These are phyloP conservation scores for Anomalospiza imberbis DNA, from an alignment of 2,797 vertebrate species.

Conservation along the genomic window DNA sequence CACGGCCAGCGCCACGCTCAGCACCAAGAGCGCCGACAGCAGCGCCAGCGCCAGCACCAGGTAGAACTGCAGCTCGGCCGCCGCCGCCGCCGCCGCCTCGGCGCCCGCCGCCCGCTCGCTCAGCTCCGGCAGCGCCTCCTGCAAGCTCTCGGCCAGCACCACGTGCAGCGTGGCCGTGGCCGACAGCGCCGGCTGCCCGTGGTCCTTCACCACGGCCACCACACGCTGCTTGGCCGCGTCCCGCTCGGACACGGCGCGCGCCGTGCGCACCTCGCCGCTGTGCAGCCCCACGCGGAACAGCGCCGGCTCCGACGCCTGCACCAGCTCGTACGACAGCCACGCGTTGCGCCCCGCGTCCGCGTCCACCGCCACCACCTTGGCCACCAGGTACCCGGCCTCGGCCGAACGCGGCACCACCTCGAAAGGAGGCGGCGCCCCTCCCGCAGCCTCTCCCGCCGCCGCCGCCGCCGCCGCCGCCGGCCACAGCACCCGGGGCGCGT, in stretches of 20 bases:
- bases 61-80: no score
- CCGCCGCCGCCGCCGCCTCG: no score
- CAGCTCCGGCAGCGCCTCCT: conserved; percentile 58
- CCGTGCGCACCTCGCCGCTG: conserved; percentile 53
- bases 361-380: conserved; percentile 44
- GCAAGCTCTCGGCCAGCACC: conserved; percentile 63
- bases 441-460: background rate
- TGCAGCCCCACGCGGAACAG: conserved; percentile 15
- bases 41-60: no score
- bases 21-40: background rate
- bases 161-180: conserved; percentile 51
- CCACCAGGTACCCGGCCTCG: conserved; percentile 9
- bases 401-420: background rate
- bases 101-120: background rate
- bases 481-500: background rate
- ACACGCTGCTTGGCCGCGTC: conserved; percentile 77
- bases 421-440: background rate
- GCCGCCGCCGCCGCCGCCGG: background rate
- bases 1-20: background rate
- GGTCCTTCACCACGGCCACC: conserved; percentile 67
- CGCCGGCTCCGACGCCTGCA: background rate
- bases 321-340: conserved; percentile 49
- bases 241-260: conserved; percentile 60
- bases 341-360: conserved; percentile 28
- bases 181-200: conserved; percentile 52